Percentiles rank a stretch among this genome's conserved stretches.
Evolutionary conservation across 2,113 vertebrate genomes (phyloP).

Genomic region (Picathartes gymnocephalus): DNA sequence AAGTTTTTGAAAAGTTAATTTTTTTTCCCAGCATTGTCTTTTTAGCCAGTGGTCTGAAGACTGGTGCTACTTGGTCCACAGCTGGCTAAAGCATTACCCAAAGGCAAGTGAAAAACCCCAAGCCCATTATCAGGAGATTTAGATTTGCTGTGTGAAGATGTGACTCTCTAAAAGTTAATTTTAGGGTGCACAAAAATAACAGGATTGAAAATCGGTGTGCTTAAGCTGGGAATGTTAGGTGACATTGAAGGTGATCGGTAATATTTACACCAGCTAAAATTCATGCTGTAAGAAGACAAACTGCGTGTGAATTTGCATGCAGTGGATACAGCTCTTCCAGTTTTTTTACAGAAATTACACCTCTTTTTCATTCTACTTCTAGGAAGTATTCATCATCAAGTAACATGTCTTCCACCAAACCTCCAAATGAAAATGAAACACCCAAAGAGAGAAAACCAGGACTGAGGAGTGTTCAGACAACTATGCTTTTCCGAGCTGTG

Average conservation of each 20-base stretch:
- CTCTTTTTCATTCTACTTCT: neutral
- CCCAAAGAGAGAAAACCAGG: conserved; percentile 75
- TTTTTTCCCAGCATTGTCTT: neutral
- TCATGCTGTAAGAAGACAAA: neutral
- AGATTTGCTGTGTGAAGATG: neutral
- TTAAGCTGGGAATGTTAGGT: neutral
- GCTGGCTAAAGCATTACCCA: neutral
- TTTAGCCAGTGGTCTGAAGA: neutral
- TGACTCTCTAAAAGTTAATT: neutral
- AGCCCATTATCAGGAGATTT: neutral
- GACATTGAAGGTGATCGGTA: rapidly evolving
- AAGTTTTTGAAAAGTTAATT: neutral
- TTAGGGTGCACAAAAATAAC: neutral
- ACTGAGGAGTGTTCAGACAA: conserved; percentile 80
- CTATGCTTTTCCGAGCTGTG: conserved; percentile 87
- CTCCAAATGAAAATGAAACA: conserved; percentile 51
- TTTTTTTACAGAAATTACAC: neutral
- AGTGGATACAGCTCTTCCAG: neutral
- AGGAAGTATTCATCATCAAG: conserved; percentile 10
- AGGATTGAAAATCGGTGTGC: neutral
- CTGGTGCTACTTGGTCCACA: neutral
- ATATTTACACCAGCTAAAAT: neutral
- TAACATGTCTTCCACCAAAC: conserved; percentile 78
- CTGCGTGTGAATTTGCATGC: neutral
- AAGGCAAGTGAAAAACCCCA: neutral